phyloP scores from a whole-genome alignment of 2,888 invertebrate species.

The Imbricaverruca yamaguchii region DNA sequence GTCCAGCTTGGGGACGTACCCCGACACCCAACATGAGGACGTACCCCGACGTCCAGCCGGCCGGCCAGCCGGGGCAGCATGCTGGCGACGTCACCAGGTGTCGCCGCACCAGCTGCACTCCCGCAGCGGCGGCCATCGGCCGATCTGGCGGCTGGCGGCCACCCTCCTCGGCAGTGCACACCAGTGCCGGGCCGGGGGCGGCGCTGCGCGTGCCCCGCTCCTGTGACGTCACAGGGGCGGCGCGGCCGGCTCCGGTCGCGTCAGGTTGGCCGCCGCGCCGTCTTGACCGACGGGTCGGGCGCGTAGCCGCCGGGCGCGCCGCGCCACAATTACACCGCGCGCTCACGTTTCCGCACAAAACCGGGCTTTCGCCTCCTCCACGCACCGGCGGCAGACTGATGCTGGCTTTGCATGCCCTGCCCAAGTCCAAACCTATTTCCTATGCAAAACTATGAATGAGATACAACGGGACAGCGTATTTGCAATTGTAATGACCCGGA shows the following conservation, averaged over 20 bases:
- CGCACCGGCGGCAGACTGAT: neutral
- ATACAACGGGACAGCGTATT: slow-evolving; percentile 16
- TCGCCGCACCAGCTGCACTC: neutral
- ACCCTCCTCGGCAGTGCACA: neutral
- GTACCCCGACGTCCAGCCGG: no score
- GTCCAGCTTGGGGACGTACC: no score
- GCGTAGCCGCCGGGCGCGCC: neutral
- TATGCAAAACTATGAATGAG: slow-evolving; percentile 24
- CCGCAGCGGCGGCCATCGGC: neutral
- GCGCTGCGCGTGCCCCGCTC: neutral
- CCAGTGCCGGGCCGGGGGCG: neutral
- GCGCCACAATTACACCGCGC: slow-evolving; percentile 1
- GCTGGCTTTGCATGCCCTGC: slow-evolving; percentile 11
- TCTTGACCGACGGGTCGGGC: neutral
- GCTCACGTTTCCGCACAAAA: neutral
- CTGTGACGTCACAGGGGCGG: neutral
- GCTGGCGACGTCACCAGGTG: no score
- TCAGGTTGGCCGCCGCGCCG: neutral
- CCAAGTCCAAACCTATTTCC: slow-evolving; percentile 13
- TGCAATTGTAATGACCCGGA: slow-evolving; percentile 22
- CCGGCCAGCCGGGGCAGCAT: no score
- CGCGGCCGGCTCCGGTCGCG: neutral
- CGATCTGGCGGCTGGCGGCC: neutral
- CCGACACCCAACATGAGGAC: no score
- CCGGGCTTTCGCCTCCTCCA: neutral